Evolutionary conservation across 2,888 invertebrate genomes (phyloP).

Genomic region (Drosophila bunnanda): DNA sequence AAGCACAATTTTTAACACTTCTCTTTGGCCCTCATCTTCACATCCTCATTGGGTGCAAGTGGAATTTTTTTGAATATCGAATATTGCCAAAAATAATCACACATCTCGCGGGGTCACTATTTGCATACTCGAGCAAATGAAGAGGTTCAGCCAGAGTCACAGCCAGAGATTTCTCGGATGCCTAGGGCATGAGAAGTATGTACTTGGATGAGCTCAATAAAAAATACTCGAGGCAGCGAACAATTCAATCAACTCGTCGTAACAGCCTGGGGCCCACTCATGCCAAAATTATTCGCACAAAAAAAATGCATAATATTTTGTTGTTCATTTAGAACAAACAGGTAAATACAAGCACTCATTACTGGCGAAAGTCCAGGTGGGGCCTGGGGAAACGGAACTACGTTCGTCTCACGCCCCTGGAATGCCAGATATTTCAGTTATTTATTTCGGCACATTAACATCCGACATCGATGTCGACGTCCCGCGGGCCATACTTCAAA

Average conservation of each 20-base stretch:
- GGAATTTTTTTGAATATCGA: conserved; percentile 30
- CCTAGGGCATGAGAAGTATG: conserved; percentile 27
- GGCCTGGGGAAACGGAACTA: conserved; percentile 64
- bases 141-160: conserved; percentile 25
- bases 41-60: conserved; percentile 23
- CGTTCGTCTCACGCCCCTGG: conserved; percentile 60
- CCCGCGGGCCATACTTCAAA: conserved; percentile 54
- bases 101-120: conserved; percentile 18
- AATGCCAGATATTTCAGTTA: conserved; percentile 72
- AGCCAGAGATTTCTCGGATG: conserved; percentile 13
- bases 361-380: conserved; percentile 51
- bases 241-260: conserved; percentile 54
- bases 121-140: conserved; percentile 26
- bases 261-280: conserved; percentile 47
- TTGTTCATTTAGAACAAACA: conserved; percentile 72
- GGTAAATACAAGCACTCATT: conserved; percentile 37
- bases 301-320: conserved; percentile 37
- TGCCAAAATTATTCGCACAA: conserved; percentile 56
- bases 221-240: conserved; percentile 62
- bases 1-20: conserved; percentile 11
- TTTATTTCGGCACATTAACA: conserved; percentile 79
- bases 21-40: conserved; percentile 21
- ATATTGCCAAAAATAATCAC: conserved; percentile 36
- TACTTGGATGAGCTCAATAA: conserved; percentile 29
- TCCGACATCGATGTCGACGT: conserved; percentile 29